These are phyloP conservation scores for Hirtodrosophila confusa DNA, from an alignment of 2,888 invertebrate genomes.

Conservation along the genomic window DNA sequence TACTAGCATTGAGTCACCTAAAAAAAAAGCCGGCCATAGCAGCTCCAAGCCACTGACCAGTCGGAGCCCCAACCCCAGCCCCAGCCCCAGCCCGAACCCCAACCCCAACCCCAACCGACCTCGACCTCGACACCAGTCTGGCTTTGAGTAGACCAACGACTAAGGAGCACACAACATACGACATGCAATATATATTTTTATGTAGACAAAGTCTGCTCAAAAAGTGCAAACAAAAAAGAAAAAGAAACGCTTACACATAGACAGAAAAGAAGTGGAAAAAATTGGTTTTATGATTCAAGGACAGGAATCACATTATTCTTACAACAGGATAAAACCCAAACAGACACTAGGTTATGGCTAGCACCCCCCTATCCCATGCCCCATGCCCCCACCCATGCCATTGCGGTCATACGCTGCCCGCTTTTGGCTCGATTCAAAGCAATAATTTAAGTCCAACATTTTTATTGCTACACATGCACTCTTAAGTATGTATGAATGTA, in stretches of 20 bases:
- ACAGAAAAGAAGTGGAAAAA: slow-evolving; percentile 77
- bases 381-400: slow-evolving; percentile 31
- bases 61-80: slow-evolving; percentile 13
- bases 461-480: slow-evolving; percentile 75
- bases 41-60: slow-evolving; percentile 49
- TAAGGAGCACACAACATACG: slow-evolving; percentile 64
- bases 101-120: slow-evolving; percentile 37
- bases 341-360: slow-evolving; percentile 68
- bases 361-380: slow-evolving; percentile 16
- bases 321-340: slow-evolving; percentile 71
- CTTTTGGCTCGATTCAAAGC: slow-evolving; percentile 69
- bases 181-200: slow-evolving; percentile 80
- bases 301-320: slow-evolving; percentile 84
- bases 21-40: slow-evolving; percentile 34
- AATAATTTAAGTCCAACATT: slow-evolving; percentile 82
- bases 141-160: slow-evolving; percentile 73
- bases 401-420: slow-evolving; percentile 59
- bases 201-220: slow-evolving; percentile 81
- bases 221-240: slow-evolving; percentile 79
- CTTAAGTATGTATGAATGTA: slow-evolving; percentile 48
- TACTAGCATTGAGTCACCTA: slow-evolving; percentile 44
- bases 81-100: slow-evolving; percentile 29
- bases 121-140: slow-evolving; percentile 70
- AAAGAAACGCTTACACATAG: slow-evolving; percentile 56
- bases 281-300: slow-evolving; percentile 84